phyloP scores from a whole-genome alignment of 2,797 vertebrate genomes.

The Spinibarbus caldwelli region DNA sequence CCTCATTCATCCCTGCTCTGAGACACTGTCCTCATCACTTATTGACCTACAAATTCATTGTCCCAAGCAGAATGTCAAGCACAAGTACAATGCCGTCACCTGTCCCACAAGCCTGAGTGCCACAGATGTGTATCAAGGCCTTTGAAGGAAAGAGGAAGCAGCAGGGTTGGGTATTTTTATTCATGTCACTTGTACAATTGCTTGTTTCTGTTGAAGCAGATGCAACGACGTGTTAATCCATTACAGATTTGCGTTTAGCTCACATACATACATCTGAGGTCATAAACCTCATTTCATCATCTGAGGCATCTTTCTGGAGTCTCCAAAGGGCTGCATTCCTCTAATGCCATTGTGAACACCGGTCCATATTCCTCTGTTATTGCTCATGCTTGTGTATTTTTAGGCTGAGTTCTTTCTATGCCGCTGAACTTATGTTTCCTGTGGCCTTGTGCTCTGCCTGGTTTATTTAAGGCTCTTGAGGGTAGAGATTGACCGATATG shows the following conservation, averaged over 20 bases:
- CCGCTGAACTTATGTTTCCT: slow-evolving; percentile 27
- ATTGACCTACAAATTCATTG: slow-evolving; percentile 42
- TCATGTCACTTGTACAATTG: neutral
- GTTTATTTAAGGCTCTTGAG: slow-evolving; percentile 49
- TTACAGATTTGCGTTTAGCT: neutral
- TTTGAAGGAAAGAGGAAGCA: slow-evolving; percentile 2
- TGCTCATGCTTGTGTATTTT: slow-evolving; percentile 54
- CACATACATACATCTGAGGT: neutral
- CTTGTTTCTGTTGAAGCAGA: slow-evolving; percentile 11
- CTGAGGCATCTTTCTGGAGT: neutral
- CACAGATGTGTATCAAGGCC: slow-evolving; percentile 2
- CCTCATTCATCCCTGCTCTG: slow-evolving; percentile 29
- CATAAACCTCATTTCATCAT: slow-evolving; percentile 16
- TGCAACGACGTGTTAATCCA: neutral
- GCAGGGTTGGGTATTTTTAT: neutral
- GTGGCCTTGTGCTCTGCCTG: slow-evolving; percentile 46
- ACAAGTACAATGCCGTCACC: neutral
- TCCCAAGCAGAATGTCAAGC: slow-evolving; percentile 3
- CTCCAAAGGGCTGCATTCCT: slow-evolving; percentile 42
- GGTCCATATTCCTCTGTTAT: slow-evolving; percentile 20
- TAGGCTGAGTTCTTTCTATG: slow-evolving; percentile 44
- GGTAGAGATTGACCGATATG: too few species aligned
- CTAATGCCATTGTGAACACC: slow-evolving; percentile 46
- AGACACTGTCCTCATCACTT: slow-evolving; percentile 36
- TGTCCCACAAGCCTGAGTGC: neutral